Evolutionary conservation across 2,797 vertebrate species (phyloP), one percentile per base, ranked within the genome.

Genomic region (Crenichthys baileyi): DNA sequence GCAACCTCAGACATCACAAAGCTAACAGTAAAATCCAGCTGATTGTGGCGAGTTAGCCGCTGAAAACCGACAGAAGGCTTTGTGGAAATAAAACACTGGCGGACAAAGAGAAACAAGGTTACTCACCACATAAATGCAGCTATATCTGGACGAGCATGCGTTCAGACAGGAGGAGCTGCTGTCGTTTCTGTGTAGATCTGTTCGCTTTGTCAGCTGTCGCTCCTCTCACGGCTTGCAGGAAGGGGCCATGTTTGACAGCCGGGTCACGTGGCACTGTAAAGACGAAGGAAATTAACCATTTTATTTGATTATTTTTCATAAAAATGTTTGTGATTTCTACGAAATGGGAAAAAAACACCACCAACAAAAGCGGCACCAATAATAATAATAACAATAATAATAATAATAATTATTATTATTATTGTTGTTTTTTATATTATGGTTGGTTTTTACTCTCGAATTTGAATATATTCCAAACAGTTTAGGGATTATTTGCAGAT

Each of bases 241-340:
- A 81, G 94, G 84, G 82, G 95, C 95, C 95, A 95, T 95, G 44
- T 93, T 94, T 94, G 92, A 95, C 92, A 95, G 91, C 85, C 1
- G 3, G 16, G 77, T 95, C 96, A 96, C 95, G 93, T 96, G 96
- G 80, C 50, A 0, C 55, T 29, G 11, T 58, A 41, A 7, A 15
- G 22, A 44, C 36, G 11, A 51, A 51, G 50, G 63, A 67, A 67
- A 41, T 13, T 0, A 67, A 39, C 36, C 8, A 31, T 41, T 41
- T 41, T 39, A 36, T 20, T 63, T 18, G 15, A 3, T 63, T 1
- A 18, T 63, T 36, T 36, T 4, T 36, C 36, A 36, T 36, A 36
- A 31, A 61, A 15, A 53, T 36, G 0, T 36, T 63, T 36, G 7
- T 41, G 29, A 46, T 46, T 46, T 9, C 44, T 46, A 46, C 5